Conservation (phyloP, 2,113 vertebrate species). For the Felis catus region F.catus_Fca126_mat1.0 CM031427.1:301001-301500, state of each 20-base stretch:
- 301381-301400: not conserved
- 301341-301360: not conserved
- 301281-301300: not conserved
- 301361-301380: not conserved
- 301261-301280: not conserved
- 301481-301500: not conserved
- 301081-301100: too few species aligned
- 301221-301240: not conserved
- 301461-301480: not conserved
- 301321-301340: too few species aligned
- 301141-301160: too few species aligned
- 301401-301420: not conserved
- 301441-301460: not conserved
- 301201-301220: not conserved
- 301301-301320: not conserved
- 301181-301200: too few species aligned
- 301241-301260: not conserved
- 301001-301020: too few species aligned
- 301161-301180: too few species aligned
- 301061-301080: too few species aligned
- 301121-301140: too few species aligned
- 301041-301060: too few species aligned
- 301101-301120: too few species aligned
- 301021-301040: too few species aligned
- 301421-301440: not conserved